Evolutionary conservation across 2,113 vertebrate species (phyloP), one percentile per base, ranked within the genome.

Genomic region (Microcebus jonahi): DNA sequence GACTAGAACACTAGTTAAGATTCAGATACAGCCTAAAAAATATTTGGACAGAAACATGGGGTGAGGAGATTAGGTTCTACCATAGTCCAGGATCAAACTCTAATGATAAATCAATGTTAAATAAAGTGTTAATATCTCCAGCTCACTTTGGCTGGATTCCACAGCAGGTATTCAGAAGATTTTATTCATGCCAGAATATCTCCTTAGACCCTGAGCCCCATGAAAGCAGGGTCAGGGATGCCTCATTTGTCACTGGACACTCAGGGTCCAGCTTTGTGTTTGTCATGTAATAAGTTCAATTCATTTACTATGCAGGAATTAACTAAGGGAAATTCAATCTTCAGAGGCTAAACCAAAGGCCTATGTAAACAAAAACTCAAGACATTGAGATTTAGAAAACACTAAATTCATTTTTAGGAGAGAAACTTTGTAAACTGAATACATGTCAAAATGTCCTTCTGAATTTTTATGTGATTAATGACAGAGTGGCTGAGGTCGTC

Each of bases 141-240:
- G 79, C 48, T 6, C 11, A 2, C 57, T 15, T 25, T 88, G 91
- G 83, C 67, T 88, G 2, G 2, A 10, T 55, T 68, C 27, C 71
- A 76, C 8, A 25, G 48, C 10, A 77, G 31, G 65, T 36, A 85
- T 63, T 57, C 34, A 50, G 55, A 73, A 55, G 31, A 57, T 79
- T 67, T 88, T 59, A 65, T 90, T 82, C 36, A 94, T n/a, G 50
- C 13, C 34, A 48, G 86, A 53, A 73, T 88, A 95, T 89, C 55
- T 95, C 68, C 87, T 76, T 84, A 93, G 42, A 90, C 18, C 36
- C 61, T 36, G 71, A 55, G 42, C 29, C 20, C 76, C 21, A 25
- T 0, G 31, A n/a, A 10, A 65, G 45, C 10, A 75, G 75, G 63
- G 57, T 77, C 77, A 67, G n/a, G 14, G 29, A 42, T 12, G 39